A percentile compares a stretch with the other conserved stretches of the same genome.
Conservation (phyloP, 2,113 vertebrate genomes). For the Agelaius phoeniceus region DNA sequence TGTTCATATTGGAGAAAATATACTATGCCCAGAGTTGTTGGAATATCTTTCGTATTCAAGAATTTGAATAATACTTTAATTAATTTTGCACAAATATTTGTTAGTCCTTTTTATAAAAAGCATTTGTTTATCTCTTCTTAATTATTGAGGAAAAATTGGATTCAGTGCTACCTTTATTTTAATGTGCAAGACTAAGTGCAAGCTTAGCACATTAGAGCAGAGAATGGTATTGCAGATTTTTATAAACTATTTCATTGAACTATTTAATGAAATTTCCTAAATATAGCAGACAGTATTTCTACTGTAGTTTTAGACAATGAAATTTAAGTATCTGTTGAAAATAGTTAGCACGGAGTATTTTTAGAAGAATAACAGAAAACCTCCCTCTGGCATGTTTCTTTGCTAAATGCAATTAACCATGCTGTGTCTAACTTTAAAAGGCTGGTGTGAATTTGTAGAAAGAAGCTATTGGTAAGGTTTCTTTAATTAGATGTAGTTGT, state of each 20-base stretch:
- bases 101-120: not conserved
- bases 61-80: not conserved
- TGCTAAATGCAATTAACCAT: not conserved
- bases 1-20: not conserved
- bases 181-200: not conserved
- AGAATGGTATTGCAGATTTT: not conserved
- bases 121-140: not conserved
- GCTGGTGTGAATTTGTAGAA: not conserved
- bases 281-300: not conserved
- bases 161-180: not conserved
- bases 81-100: not conserved
- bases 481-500: not conserved
- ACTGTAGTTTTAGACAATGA: not conserved
- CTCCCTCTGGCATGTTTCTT: not conserved
- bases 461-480: not conserved
- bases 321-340: constrained; percentile 11
- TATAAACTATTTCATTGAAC: not conserved
- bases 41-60: not conserved
- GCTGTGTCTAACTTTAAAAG: not conserved
- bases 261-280: not conserved
- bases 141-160: not conserved
- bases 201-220: not conserved
- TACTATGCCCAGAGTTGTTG: not conserved
- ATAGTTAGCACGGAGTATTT: not conserved
- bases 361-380: not conserved